Evolutionary conservation across 2,113 vertebrate species (phyloP).

Genomic region (Apeltes quadracus): DNA sequence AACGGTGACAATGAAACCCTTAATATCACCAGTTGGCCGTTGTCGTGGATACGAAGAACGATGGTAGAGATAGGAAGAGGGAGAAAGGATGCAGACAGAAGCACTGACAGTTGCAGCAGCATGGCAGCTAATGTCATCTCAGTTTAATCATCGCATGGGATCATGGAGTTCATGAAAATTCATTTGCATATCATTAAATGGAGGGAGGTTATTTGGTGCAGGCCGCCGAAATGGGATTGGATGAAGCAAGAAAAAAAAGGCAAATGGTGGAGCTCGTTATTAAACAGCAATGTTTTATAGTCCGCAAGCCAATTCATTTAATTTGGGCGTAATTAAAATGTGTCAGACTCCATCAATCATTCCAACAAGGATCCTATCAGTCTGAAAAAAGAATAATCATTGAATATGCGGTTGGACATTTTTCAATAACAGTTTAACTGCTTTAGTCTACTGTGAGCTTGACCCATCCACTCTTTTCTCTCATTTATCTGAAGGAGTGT

Average conservation of each 20-base stretch:
- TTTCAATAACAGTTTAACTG: conserved; percentile 70
- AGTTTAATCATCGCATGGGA: conserved; percentile 81
- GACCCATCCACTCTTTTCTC: conserved; percentile 47
- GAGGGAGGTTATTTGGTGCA: conserved; percentile 78
- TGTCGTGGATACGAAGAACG: conserved; percentile 67
- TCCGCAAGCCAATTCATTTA: conserved; percentile 79
- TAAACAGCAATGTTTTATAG: conserved; percentile 82
- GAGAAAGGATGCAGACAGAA: conserved; percentile 70
- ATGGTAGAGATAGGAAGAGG: conserved; percentile 59
- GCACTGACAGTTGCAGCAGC: conserved; percentile 71
- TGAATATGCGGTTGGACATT: conserved; percentile 60
- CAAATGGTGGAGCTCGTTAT: conserved; percentile 74
- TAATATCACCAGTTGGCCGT: conserved; percentile 73
- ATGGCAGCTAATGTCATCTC: conserved; percentile 79
- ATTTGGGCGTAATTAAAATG: conserved; percentile 81
- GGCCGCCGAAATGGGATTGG: conserved; percentile 77
- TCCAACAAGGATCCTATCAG: conserved; percentile 71
- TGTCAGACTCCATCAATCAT: conserved; percentile 81
- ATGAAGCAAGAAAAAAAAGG: conserved; percentile 62
- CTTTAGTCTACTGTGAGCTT: conserved; percentile 57
- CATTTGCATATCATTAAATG: conserved; percentile 82
- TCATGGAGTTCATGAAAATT: conserved; percentile 82
- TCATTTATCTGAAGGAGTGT: conserved; percentile 41
- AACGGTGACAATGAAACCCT: conserved; percentile 64
- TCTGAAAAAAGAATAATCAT: conserved; percentile 70